These are phyloP conservation scores for Trichopoda pennipes DNA, from an alignment of 2,888 invertebrate genomes.

Conservation along the genomic window DNA sequence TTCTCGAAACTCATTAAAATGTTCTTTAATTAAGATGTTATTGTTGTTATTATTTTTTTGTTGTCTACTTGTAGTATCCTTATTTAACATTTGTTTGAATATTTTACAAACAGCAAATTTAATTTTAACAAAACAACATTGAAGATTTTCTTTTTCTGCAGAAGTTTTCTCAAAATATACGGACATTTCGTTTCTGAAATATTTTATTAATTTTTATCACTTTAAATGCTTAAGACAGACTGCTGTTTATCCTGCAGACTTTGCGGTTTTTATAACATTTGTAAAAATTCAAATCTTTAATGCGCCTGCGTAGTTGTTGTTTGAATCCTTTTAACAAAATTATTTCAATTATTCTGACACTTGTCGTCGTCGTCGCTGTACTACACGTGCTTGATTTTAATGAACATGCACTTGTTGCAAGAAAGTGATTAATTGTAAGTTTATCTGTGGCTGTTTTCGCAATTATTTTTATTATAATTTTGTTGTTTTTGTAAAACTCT, in stretches of 20 bases:
- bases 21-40: neutral
- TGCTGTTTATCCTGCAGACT: slow-evolving; percentile 13
- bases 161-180: neutral
- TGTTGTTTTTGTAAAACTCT: neutral
- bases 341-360: slow-evolving; percentile 58
- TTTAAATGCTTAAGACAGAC: slow-evolving; percentile 13
- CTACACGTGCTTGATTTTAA: slow-evolving; percentile 63
- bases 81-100: slow-evolving; percentile 67
- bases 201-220: slow-evolving; percentile 34
- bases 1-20: neutral
- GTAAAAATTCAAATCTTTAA: neutral
- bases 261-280: slow-evolving; percentile 57
- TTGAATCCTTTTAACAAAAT: slow-evolving; percentile 46
- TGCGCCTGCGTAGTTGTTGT: slow-evolving; percentile 56
- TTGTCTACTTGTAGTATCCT: neutral
- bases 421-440: neutral
- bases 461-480: no score
- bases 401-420: slow-evolving; percentile 50
- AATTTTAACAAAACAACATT: slow-evolving; percentile 38
- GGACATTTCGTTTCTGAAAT: slow-evolving; percentile 38
- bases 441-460: slow-evolving; percentile 23
- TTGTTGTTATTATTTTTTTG: neutral
- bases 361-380: slow-evolving; percentile 44
- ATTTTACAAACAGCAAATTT: slow-evolving; percentile 72
- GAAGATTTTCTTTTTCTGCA: slow-evolving; percentile 18